These are phyloP conservation scores for Pomatostomus ruficeps DNA, from an alignment of 2,113 vertebrate species.

Conservation along the genomic window DNA sequence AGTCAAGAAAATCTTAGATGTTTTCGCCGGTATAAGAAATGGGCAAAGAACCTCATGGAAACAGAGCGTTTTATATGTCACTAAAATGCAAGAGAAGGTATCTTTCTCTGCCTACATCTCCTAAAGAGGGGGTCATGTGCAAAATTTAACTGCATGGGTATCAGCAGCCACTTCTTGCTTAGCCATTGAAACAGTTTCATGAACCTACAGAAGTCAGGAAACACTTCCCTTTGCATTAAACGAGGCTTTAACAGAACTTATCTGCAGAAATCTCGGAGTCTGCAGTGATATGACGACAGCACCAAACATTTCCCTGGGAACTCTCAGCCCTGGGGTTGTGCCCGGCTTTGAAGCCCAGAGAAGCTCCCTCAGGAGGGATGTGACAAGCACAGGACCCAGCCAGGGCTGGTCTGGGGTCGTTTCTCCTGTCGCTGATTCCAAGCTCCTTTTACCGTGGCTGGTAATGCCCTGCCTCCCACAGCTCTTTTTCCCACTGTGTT, in stretches of 20 bases:
- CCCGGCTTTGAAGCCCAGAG: neutral
- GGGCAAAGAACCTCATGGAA: neutral
- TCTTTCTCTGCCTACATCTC: neutral
- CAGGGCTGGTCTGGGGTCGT: too few species aligned
- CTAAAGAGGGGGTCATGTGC: neutral
- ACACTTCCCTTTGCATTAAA: neutral
- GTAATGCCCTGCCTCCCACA: neutral
- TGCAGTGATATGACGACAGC: fast-evolving
- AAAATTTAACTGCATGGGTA: neutral
- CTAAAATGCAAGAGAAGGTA: neutral
- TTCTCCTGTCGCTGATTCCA: neutral
- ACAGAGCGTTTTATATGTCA: neutral
- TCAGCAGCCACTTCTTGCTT: neutral
- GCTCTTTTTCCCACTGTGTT: neutral
- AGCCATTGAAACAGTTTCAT: neutral
- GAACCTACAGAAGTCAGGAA: neutral
- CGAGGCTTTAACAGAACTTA: neutral
- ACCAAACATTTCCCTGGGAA: neutral
- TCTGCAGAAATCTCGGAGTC: neutral
- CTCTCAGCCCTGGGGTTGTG: neutral
- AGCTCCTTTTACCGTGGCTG: neutral
- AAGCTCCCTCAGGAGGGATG: neutral
- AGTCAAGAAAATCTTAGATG: neutral
- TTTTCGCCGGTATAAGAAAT: neutral
- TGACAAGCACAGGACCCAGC: neutral